These are phyloP conservation scores for Peromyscus polionotus DNA, from an alignment of 2,113 vertebrate species.

Conservation along the genomic window DNA sequence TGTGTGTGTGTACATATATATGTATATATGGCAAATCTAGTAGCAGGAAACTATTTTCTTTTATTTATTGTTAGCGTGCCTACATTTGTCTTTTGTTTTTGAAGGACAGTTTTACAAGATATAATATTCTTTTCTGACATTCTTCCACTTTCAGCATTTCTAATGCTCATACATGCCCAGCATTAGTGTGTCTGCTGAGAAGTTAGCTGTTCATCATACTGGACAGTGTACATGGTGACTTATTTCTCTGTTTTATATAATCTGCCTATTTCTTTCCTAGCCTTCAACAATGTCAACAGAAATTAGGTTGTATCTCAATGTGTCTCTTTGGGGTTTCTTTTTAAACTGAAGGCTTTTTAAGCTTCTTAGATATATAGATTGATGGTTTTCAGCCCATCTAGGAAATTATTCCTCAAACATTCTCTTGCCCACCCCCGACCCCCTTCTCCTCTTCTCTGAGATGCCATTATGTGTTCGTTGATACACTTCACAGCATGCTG, in stretches of 20 bases:
- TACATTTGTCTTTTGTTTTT: not conserved
- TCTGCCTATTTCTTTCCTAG: not conserved
- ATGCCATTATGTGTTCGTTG: not conserved
- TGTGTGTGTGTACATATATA: not conserved
- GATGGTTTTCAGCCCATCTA: not conserved
- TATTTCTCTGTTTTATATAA: not conserved
- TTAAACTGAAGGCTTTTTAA: not conserved
- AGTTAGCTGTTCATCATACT: not conserved
- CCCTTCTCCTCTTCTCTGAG: not conserved
- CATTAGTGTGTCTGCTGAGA: not conserved
- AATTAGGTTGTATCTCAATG: not conserved
- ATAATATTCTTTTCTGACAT: not conserved
- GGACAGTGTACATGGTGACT: not conserved
- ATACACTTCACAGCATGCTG: not conserved
- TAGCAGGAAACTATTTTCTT: not conserved
- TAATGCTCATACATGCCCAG: not conserved
- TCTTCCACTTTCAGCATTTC: not conserved
- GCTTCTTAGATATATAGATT: not conserved
- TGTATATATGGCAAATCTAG: not conserved
- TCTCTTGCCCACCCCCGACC: not conserved
- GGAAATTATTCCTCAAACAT: slow-evolving; percentile 2
- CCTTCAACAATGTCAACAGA: not conserved
- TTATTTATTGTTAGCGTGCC: not conserved
- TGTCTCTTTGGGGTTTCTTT: not conserved
- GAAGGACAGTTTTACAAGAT: not conserved